These are phyloP conservation scores for Thamnophis sirtalis DNA, from an alignment of 2,113 vertebrate genomes.

Conservation along the genomic window DNA sequence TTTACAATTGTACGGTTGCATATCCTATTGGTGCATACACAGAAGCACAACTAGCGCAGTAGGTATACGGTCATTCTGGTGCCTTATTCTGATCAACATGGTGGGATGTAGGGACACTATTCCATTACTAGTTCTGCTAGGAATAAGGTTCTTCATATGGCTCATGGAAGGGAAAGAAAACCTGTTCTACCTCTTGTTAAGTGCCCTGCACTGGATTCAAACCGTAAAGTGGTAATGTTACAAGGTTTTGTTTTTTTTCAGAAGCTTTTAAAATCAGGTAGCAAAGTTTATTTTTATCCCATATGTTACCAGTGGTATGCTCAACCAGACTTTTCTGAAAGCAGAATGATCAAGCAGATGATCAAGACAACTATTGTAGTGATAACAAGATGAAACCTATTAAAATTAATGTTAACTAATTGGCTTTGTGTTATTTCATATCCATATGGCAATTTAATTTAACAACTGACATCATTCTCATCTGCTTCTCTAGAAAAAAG, in stretches of 20 bases:
- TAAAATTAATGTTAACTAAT: slow-evolving; percentile 74
- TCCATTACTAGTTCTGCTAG: background rate
- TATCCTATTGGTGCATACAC: background rate
- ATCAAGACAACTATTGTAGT: slow-evolving; percentile 60
- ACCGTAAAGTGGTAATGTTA: slow-evolving; percentile 53
- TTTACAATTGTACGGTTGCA: background rate
- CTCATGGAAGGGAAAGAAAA: slow-evolving; percentile 26
- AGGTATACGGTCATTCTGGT: background rate
- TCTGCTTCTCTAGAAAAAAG: slow-evolving; percentile 69
- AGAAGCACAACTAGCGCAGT: background rate
- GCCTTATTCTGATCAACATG: background rate
- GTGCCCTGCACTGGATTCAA: slow-evolving; percentile 42
- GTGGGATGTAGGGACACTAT: background rate
- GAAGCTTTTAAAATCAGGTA: slow-evolving; percentile 50
- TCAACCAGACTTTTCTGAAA: slow-evolving; percentile 56
- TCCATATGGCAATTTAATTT: slow-evolving; percentile 74
- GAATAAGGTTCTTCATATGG: background rate
- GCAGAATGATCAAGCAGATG: slow-evolving; percentile 61
- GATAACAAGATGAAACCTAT: slow-evolving; percentile 67
- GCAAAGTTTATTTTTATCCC: slow-evolving; percentile 60
- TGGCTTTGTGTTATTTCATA: slow-evolving; percentile 72
- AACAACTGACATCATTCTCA: slow-evolving; percentile 71
- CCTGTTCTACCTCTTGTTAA: slow-evolving; percentile 46
- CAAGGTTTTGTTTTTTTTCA: slow-evolving; percentile 49
- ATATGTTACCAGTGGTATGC: slow-evolving; percentile 60